Conservation (phyloP, 2,797 vertebrate species). For the Peromyscus melanophrys region DNA sequence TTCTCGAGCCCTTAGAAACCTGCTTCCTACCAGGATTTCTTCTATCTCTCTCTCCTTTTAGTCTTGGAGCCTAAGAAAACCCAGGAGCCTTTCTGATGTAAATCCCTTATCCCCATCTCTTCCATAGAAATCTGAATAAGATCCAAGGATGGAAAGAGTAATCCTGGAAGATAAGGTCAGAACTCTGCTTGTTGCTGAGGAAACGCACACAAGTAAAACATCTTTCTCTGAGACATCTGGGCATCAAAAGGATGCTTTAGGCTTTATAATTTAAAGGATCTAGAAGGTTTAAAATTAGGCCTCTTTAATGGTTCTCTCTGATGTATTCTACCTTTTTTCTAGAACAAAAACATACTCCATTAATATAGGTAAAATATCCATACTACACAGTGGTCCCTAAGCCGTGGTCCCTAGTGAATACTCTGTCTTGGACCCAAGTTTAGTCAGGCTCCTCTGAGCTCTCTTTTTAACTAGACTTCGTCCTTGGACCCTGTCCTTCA, state of each 20-base stretch:
- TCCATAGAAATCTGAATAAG: background rate
- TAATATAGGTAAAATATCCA: background rate
- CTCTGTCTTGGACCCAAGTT: background rate
- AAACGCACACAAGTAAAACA: background rate
- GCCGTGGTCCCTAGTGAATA: background rate
- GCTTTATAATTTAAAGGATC: constrained; percentile 13
- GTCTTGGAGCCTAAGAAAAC: background rate
- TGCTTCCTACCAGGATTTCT: background rate
- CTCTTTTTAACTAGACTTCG: background rate
- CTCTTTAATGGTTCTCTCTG: background rate
- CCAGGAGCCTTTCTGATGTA: background rate
- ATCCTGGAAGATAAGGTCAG: background rate
- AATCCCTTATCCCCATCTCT: background rate
- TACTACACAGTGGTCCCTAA: background rate
- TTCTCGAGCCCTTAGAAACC: background rate
- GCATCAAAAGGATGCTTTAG: background rate
- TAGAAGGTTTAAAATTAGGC: background rate
- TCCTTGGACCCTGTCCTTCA: background rate
- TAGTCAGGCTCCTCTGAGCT: background rate
- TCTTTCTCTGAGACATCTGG: background rate
- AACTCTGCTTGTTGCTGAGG: background rate
- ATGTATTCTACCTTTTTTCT: constrained; percentile 21
- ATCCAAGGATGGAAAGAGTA: background rate
- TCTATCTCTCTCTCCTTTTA: background rate
- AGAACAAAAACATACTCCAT: background rate